phyloP scores from a whole-genome alignment of 92 coral and sea anemone genomes.

The Phymanthus crucifer region DNA sequence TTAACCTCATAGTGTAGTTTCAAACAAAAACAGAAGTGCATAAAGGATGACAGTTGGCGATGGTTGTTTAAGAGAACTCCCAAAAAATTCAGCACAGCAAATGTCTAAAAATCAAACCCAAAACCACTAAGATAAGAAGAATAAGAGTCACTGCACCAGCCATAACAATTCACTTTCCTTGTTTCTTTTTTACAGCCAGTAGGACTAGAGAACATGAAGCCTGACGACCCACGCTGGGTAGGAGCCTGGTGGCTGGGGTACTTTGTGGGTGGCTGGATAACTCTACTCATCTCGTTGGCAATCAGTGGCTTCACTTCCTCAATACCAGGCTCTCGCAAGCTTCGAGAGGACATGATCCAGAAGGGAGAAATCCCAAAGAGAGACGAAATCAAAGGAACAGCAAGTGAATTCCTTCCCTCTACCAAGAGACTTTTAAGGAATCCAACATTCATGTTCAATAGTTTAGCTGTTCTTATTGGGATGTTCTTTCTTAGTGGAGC shows the following conservation, averaged over 20 bases:
- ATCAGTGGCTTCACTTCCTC: slow-evolving; percentile 60
- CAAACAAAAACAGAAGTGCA: too few species aligned
- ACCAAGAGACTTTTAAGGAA: slow-evolving; percentile 58
- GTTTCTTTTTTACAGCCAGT: too few species aligned
- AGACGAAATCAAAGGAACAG: slow-evolving; percentile 44
- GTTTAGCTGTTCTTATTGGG: slow-evolving; percentile 57
- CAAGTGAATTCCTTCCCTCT: slow-evolving; percentile 60
- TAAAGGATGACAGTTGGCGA: too few species aligned
- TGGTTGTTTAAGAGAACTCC: too few species aligned
- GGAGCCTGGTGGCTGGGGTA: slow-evolving; percentile 89
- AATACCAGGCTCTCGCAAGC: slow-evolving; percentile 62
- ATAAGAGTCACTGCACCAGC: too few species aligned
- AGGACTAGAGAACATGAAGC: slow-evolving; percentile 36
- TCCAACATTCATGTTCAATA: slow-evolving; percentile 67
- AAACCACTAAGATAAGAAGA: too few species aligned
- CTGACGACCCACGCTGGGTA: slow-evolving; percentile 61
- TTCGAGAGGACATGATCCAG: slow-evolving; percentile 47
- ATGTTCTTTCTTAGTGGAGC: slow-evolving; percentile 51
- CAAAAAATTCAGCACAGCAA: too few species aligned
- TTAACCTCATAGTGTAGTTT: too few species aligned
- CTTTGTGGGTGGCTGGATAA: slow-evolving; percentile 43
- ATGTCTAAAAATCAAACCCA: too few species aligned
- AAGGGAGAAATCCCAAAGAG: slow-evolving; percentile 55
- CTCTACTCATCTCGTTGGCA: slow-evolving; percentile 29
- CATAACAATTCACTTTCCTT: too few species aligned